Base-by-base conservation (phyloP, 2,113 vertebrate genomes). In the Panthera uncia region DNA sequence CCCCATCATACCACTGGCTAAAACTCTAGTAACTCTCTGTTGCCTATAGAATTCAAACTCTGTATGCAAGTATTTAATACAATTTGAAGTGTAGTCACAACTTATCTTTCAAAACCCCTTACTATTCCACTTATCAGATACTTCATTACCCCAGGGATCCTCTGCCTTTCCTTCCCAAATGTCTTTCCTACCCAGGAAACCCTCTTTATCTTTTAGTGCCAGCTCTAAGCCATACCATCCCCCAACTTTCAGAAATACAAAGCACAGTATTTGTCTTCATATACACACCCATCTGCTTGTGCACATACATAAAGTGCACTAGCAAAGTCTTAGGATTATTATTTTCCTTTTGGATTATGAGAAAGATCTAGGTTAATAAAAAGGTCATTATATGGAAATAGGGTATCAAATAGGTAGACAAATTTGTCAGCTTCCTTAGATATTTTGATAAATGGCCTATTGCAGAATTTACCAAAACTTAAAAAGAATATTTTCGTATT, bases 341-440 rank as follows among this genome's bases (percentile, higher is more conserved):
- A 19, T 84, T 85, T 97, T 86, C 15, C 78, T 95, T 97, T 82
- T 52, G 7, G 95, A 52, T 71, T 78, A 66, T 61, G 31, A 95
- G 9, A 12, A 89, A 80, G 21, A 71, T 5, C 7, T 38, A 78
- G 5, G 13, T 86, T 41, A 86, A 36, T 80, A 38, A 87, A 94
- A 93, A 66, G 2, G 0, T 45, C 87, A 45, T 89, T 86, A 93
- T 36, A 50, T 80, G 14, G 12, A 95, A 97, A 80, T 65, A 90
- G 1, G 1, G 1, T 80, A 82, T 27, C 19, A 23, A 79, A 25
- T 74, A 73, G 6, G 11, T 36, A 31, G 16, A 76, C 27, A 82
- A 27, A 80, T 12, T 89, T 85, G 27, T 76, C 65, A 95, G 1
- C 3, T 85, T 8, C 18, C 68, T 29, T 66, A 69, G 48, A 50